phyloP scores from a whole-genome alignment of 2,113 vertebrate genomes.

The Terrapene triunguis region DNA sequence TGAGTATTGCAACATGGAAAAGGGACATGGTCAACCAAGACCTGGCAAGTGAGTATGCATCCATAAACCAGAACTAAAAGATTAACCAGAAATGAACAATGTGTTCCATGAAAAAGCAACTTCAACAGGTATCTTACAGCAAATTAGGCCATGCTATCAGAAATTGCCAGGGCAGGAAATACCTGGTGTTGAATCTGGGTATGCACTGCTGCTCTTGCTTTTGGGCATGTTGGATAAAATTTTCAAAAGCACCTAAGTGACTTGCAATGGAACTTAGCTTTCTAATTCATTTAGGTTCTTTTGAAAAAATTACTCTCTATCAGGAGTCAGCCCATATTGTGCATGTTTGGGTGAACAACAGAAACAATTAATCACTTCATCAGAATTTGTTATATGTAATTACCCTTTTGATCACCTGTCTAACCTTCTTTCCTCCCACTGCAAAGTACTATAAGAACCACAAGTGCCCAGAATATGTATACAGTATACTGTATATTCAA shows the following conservation, averaged over 20 bases:
- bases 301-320: constrained; percentile 6
- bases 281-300: constrained; percentile 5
- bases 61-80: neutral
- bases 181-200: neutral
- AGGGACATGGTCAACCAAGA: neutral
- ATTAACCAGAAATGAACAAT: neutral
- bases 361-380: neutral
- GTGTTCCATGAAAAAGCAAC: neutral
- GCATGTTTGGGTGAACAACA: neutral
- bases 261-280: neutral
- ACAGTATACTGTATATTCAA: neutral
- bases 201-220: neutral
- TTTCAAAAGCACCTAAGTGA: neutral
- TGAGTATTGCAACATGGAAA: neutral
- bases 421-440: neutral
- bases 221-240: constrained; percentile 16
- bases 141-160: neutral
- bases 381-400: neutral
- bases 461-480: neutral
- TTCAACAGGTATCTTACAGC: constrained; percentile 8
- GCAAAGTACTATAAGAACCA: rapidly evolving
- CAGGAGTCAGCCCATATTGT: neutral
- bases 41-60: neutral
- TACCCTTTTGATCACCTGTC: neutral
- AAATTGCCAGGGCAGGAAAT: neutral